These are phyloP conservation scores for Eretmocerus hayati DNA, from an alignment of 2,888 invertebrate genomes.

Conservation along the genomic window DNA sequence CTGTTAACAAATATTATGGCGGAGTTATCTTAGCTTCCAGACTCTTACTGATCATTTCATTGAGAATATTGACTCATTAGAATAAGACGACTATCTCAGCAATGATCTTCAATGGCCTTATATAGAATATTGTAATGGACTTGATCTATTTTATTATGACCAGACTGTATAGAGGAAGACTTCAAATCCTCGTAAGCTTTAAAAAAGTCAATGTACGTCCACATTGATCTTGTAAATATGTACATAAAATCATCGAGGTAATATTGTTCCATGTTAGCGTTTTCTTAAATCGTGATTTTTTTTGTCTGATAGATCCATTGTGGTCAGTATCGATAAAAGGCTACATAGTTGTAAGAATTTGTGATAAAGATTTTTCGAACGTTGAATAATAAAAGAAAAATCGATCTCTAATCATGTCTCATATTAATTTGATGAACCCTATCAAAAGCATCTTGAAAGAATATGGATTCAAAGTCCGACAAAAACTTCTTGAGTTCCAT, in stretches of 20 bases:
- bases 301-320: conserved; percentile 14
- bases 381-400: conserved; percentile 23
- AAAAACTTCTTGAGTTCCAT: too few relatives aligned
- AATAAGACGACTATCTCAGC: too few relatives aligned
- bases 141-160: too few relatives aligned
- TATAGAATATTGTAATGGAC: too few relatives aligned
- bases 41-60: too few relatives aligned
- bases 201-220: conserved; percentile 8
- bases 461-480: too few relatives aligned
- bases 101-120: too few relatives aligned
- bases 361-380: conserved; percentile 38
- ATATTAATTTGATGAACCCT: too few relatives aligned
- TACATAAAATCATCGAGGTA: conserved; percentile 17
- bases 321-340: conserved; percentile 29
- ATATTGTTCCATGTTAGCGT: conserved; percentile 16
- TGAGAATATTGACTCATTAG: too few relatives aligned
- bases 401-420: too few relatives aligned
- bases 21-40: too few relatives aligned
- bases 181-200: conserved; percentile 19
- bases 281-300: conserved; percentile 12
- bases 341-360: conserved; percentile 36
- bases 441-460: too few relatives aligned
- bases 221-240: conserved; percentile 20
- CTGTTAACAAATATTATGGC: conserved; percentile 9
- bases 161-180: conserved; percentile 7